Evolutionary conservation across 2,797 vertebrate genomes (phyloP).

Genomic region (Fundulus diaphanus): DNA sequence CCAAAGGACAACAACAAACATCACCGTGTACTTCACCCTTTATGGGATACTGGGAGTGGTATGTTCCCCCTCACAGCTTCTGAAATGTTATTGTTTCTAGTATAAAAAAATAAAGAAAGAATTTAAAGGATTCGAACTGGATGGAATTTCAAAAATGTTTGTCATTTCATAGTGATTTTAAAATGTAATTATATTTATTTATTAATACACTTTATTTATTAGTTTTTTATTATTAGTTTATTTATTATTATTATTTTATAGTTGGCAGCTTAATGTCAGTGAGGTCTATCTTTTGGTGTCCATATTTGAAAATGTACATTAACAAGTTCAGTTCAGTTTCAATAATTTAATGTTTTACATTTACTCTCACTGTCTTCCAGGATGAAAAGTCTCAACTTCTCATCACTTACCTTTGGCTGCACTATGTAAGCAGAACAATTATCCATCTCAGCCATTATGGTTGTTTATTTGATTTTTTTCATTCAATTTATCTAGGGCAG

Average conservation of each 20-base stretch:
- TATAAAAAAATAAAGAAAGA: not conserved
- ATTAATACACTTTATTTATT: too few relatives aligned
- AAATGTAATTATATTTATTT: not conserved
- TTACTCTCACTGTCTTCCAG: conserved; percentile 52
- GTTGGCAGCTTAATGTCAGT: not conserved
- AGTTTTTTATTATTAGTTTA: too few relatives aligned
- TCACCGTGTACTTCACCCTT: conserved; percentile 70
- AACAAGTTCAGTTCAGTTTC: not conserved
- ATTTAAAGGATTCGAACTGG: not conserved
- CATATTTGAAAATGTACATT: not conserved
- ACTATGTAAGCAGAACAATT: conserved; percentile 61
- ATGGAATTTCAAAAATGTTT: not conserved
- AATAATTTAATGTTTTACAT: not conserved
- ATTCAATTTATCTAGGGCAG: not conserved
- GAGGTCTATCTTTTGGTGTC: not conserved
- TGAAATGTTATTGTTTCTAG: not conserved
- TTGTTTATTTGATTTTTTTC: not conserved
- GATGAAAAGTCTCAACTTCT: conserved; percentile 81
- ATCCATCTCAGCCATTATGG: not conserved
- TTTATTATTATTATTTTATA: too few relatives aligned
- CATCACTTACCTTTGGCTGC: conserved; percentile 76
- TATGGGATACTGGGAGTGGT: conserved; percentile 82
- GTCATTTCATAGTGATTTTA: too few relatives aligned
- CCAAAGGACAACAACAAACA: conserved; percentile 49
- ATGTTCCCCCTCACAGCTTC: conserved; percentile 32